A percentile compares a stretch with the other conserved stretches of the same genome.
These are phyloP conservation scores for Yponomeuta malinellus DNA, from an alignment of 2,888 invertebrate genomes.

Conservation along the genomic window DNA sequence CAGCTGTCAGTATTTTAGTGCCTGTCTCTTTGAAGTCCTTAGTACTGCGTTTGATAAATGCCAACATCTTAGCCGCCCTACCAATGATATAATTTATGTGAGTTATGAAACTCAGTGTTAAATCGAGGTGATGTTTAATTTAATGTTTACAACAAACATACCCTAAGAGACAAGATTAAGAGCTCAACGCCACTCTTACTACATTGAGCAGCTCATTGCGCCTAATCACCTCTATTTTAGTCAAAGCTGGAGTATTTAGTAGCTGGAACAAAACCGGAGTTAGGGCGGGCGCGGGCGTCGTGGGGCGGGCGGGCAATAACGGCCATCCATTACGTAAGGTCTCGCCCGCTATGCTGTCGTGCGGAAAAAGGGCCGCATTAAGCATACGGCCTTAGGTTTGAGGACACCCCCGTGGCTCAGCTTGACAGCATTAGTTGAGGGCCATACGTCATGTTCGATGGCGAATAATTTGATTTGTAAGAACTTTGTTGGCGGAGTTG, in stretches of 20 bases:
- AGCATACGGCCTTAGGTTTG: background rate
- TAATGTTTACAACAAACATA: background rate
- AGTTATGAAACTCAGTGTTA: too few relatives aligned
- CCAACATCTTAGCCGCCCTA: too few relatives aligned
- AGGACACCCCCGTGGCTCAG: background rate
- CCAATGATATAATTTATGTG: too few relatives aligned
- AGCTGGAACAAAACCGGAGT: background rate
- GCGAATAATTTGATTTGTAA: background rate
- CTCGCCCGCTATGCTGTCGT: background rate
- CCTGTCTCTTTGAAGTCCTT: too few relatives aligned
- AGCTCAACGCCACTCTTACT: background rate
- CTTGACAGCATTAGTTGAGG: background rate
- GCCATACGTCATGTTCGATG: background rate
- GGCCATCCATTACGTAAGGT: background rate
- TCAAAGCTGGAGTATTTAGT: slow-evolving; percentile 3
- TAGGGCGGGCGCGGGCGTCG: background rate
- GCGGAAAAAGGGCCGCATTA: background rate
- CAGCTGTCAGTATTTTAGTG: too few relatives aligned
- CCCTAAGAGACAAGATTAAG: background rate
- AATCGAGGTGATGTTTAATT: too few relatives aligned
- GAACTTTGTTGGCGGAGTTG: background rate
- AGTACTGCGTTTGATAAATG: too few relatives aligned
- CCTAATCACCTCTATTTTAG: slow-evolving; percentile 1
- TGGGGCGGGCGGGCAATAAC: background rate
- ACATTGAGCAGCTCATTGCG: background rate